Evolutionary conservation across 2,797 vertebrate species (phyloP), one percentile per base, ranked within the genome.

Genomic region (Ctenopoma kingsleyae): DNA sequence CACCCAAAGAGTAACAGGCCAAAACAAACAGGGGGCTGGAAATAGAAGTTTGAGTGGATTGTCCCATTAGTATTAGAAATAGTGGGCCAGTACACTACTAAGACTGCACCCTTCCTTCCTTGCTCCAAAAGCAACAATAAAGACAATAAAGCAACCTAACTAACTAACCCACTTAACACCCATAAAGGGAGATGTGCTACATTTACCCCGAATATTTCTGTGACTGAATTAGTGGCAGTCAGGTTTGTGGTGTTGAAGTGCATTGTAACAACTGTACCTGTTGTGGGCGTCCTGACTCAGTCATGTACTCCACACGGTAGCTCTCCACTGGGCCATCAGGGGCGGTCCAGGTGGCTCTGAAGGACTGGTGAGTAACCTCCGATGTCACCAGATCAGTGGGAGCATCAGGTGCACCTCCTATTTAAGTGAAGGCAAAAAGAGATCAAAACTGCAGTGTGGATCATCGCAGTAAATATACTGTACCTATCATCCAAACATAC

Each of bases 251-350:
- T 40, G 32, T 17, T 23, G 15, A 9, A 23, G 11, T n/a, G 9
- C 6, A 35, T 38, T n/a, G 20, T 27, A n/a, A 8, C 8, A 22
- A n/a, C 16, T 27, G 78, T 91, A 99, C 98, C 96, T 97, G 92
- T 59, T 94, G 89, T 22, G 94, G 87, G 43, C 83, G 86, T 92
- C 97, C 98, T 58, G 96, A 88, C 17, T 89, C 48, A 44, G 96
- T 95, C 81, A 93, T 93, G 87, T 99, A 99, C 91, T 97, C 96
- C 76, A 99, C 93, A 5, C 95, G 96, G 71, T 96, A 99, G 84
- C 93, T 95, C 49, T 99, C 97, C 85, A 98, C 96, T 0, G 95
- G 95, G 35, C 91, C 95, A 7, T 96, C 92, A 11, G 98, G 97
- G 40, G 89, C 95, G 0, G 63, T 96, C 98, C 98, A 99, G 57